A percentile compares a stretch with the other conserved stretches of the same genome.
These are phyloP conservation scores for Drosophila helvetica DNA, from an alignment of 2,888 invertebrate genomes.

Conservation along the genomic window DNA sequence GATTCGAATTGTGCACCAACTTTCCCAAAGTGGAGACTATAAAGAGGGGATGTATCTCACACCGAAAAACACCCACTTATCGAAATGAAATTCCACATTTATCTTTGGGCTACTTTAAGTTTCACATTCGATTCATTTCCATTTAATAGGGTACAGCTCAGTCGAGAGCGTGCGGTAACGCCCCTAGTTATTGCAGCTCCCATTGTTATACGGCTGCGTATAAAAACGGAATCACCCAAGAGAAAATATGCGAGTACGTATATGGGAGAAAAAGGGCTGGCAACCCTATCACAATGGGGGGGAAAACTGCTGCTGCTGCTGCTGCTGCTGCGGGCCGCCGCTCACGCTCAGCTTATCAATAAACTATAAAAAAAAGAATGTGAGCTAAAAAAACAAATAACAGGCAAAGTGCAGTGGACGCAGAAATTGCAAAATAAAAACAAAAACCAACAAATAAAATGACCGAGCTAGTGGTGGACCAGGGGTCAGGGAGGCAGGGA, in stretches of 20 bases:
- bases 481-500: slow-evolving; percentile 34
- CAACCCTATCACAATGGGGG: slow-evolving; percentile 52
- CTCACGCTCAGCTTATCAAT: slow-evolving; percentile 68
- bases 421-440: slow-evolving; percentile 68
- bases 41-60: not conserved
- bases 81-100: not conserved
- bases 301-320: slow-evolving; percentile 16
- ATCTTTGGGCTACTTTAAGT: no score
- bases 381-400: slow-evolving; percentile 49
- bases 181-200: slow-evolving; percentile 15
- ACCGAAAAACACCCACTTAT: not conserved
- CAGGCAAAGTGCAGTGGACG: slow-evolving; percentile 70
- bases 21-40: not conserved
- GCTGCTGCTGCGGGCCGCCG: slow-evolving; percentile 15
- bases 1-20: not conserved
- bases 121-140: no score
- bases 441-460: slow-evolving; percentile 58
- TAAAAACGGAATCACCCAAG: slow-evolving; percentile 62
- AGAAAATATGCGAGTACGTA: slow-evolving; percentile 51
- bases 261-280: slow-evolving; percentile 50
- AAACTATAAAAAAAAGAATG: slow-evolving; percentile 68
- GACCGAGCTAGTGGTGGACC: slow-evolving; percentile 33
- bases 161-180: not conserved
- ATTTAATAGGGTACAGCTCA: slow-evolving; percentile 19
- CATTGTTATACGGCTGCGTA: slow-evolving; percentile 34